Conservation (phyloP, 2,113 vertebrate genomes). For the Chiloscyllium plagiosum region DNA sequence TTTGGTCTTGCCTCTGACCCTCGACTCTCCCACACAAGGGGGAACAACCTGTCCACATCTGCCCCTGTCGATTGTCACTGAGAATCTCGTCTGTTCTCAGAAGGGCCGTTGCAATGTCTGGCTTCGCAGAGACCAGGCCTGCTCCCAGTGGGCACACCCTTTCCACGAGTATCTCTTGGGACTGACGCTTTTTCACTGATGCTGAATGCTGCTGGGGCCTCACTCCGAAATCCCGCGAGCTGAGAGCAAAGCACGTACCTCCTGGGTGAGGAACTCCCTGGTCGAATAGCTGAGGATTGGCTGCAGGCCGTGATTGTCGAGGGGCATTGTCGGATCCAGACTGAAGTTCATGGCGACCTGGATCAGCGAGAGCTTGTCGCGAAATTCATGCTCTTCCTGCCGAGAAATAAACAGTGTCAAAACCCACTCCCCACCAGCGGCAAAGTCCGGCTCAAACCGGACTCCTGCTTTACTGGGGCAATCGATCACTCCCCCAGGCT, state of each 20-base stretch:
- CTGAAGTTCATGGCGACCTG: constrained; percentile 78
- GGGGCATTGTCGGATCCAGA: constrained; percentile 64
- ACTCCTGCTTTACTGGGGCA: too few species aligned
- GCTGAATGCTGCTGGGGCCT: not conserved
- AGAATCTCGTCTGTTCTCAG: too few species aligned
- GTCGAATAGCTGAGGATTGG: constrained; percentile 78
- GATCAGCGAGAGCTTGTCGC: constrained; percentile 85
- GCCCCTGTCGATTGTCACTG: too few species aligned
- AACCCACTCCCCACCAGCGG: too few species aligned
- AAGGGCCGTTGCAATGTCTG: too few species aligned
- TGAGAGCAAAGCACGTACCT: constrained; percentile 54
- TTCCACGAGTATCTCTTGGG: not conserved
- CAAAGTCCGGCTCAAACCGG: too few species aligned
- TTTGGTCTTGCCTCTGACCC: too few species aligned
- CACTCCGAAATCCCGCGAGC: not conserved
- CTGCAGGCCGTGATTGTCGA: constrained; percentile 63
- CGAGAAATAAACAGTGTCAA: not conserved
- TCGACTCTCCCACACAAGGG: too few species aligned
- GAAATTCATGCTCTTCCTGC: constrained; percentile 81
- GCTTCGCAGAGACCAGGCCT: too few species aligned
- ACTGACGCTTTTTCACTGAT: not conserved
- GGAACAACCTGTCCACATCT: too few species aligned
- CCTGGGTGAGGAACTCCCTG: constrained; percentile 67
- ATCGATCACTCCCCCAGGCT: too few species aligned
- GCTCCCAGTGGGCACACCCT: too few species aligned